Conservation (phyloP, 2,797 vertebrate genomes). For the Malacoctenus gilli region DNA sequence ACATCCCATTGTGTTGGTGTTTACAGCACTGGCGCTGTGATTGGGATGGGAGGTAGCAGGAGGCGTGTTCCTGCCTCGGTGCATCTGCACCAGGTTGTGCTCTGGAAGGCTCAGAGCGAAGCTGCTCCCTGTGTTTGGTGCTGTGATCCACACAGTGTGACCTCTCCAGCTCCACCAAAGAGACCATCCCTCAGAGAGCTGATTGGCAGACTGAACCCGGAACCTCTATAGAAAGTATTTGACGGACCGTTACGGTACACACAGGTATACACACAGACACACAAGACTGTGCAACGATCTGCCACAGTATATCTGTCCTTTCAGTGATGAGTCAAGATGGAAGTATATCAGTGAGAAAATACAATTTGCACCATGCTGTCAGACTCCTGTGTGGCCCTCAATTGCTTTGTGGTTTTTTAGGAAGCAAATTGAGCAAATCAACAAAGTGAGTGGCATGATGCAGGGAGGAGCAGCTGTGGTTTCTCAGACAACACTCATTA, state of each 20-base stretch:
- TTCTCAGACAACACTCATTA: constrained; percentile 63
- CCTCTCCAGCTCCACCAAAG: constrained; percentile 35
- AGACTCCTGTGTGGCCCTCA: constrained; percentile 62
- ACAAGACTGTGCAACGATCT: too few relatives aligned
- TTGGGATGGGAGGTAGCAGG: constrained; percentile 42
- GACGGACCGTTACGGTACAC: constrained; percentile 27
- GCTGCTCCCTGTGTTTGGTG: constrained; percentile 34
- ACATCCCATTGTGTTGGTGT: constrained; percentile 60
- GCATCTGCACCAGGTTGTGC: constrained; percentile 56
- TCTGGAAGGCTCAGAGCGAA: constrained; percentile 44
- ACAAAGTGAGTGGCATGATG: constrained; percentile 68
- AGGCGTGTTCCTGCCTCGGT: constrained; percentile 39
- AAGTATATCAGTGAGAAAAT: constrained; percentile 60
- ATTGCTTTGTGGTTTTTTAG: constrained; percentile 71
- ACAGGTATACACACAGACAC: constrained; percentile 22
- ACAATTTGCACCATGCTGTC: constrained; percentile 59
- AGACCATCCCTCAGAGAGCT: constrained; percentile 37
- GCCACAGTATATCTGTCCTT: constrained; percentile 14
- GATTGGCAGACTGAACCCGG: constrained; percentile 44
- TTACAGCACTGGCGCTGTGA: constrained; percentile 40
- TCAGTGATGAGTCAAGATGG: too few relatives aligned
- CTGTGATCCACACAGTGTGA: too few relatives aligned
- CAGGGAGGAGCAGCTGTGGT: constrained; percentile 70
- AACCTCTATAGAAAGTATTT: constrained; percentile 48
- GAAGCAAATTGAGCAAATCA: constrained; percentile 75